Percentiles rank a stretch among this genome's conserved stretches.
Evolutionary conservation across 2,797 vertebrate genomes (phyloP).

Genomic region (Thamnophis elegans): DNA sequence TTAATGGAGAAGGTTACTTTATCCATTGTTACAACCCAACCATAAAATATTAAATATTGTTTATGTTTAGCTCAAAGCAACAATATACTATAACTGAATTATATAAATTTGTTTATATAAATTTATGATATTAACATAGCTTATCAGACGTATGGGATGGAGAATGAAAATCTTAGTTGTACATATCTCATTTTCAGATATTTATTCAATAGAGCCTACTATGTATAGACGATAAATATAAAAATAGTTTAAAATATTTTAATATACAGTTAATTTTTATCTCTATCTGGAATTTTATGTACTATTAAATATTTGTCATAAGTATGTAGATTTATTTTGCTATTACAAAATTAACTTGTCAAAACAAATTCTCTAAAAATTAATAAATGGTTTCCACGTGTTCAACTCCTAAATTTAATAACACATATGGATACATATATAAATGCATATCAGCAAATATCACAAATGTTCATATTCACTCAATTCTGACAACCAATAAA

Average conservation of each 20-base stretch:
- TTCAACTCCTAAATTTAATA: conserved; percentile 39
- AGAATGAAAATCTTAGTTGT: neutral
- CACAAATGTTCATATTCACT: conserved; percentile 11
- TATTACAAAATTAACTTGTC: neutral
- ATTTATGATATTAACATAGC: neutral
- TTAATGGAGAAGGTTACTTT: neutral
- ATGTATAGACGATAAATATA: neutral
- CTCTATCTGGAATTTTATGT: neutral
- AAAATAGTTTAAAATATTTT: neutral
- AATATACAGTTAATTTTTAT: neutral
- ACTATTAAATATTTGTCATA: neutral
- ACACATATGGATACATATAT: neutral
- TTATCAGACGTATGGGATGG: neutral
- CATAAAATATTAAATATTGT: neutral
- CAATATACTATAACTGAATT: neutral
- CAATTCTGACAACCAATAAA: conserved; percentile 3
- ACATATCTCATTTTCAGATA: neutral
- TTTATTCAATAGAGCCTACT: neutral
- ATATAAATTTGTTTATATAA: neutral
- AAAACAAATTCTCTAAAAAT: conserved; percentile 15
- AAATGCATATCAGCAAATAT: neutral
- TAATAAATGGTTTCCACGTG: conserved; percentile 15
- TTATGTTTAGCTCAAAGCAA: neutral
- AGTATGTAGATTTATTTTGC: conserved; percentile 7
- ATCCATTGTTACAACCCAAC: neutral